These are phyloP conservation scores for Mugil cephalus DNA, from an alignment of 2,113 vertebrate genomes.

Conservation along the genomic window DNA sequence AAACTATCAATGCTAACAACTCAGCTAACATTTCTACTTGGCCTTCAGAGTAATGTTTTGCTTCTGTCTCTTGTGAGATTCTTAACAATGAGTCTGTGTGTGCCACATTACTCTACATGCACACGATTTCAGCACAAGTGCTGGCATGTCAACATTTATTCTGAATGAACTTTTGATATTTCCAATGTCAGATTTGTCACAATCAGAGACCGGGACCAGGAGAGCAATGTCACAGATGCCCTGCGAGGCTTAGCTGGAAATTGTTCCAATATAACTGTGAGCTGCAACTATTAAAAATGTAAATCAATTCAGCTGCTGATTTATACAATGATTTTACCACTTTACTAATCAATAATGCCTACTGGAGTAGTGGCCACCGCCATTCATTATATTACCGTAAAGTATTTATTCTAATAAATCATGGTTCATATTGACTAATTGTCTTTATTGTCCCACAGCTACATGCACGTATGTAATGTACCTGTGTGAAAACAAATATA, in stretches of 20 bases:
- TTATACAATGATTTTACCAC: conserved; percentile 1
- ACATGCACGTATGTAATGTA: conserved; percentile 11
- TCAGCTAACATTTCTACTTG: conserved; percentile 11
- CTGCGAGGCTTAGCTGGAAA: not conserved
- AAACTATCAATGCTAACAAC: not conserved
- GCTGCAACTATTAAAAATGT: conserved; percentile 11
- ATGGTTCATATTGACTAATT: not conserved
- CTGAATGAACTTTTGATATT: too few relatives aligned
- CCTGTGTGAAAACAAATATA: too few relatives aligned
- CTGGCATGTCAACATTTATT: not conserved
- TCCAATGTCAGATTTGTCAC: not conserved
- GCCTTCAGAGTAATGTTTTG: not conserved
- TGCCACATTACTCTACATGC: conserved; percentile 1
- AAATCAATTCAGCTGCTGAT: conserved; percentile 10
- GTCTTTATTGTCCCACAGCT: not conserved
- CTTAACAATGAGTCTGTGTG: not conserved
- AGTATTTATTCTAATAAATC: conserved; percentile 15
- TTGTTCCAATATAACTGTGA: not conserved
- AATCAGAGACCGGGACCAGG: not conserved
- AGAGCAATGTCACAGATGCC: not conserved
- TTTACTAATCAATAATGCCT: conserved; percentile 12
- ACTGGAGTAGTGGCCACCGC: not conserved
- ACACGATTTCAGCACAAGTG: not conserved
- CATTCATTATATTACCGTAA: not conserved
- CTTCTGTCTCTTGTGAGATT: not conserved